Percentiles rank a stretch among this genome's conserved stretches.
Evolutionary conservation across 64 coral and sea anemone species (phyloP).

Genomic region (Actinia tenebrosa): DNA sequence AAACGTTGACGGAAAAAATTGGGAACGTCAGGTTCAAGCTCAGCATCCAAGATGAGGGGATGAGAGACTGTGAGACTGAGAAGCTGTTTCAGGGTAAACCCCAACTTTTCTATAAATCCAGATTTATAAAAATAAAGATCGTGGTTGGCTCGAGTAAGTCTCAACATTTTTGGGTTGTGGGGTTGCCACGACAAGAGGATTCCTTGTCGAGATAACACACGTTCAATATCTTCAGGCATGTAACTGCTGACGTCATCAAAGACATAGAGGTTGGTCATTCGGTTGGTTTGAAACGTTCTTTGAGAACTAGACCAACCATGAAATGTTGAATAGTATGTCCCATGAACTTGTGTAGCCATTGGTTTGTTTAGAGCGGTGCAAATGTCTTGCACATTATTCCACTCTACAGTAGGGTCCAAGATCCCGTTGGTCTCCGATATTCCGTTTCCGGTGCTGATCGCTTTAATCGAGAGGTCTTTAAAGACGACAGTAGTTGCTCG

Average conservation of each 20-base stretch:
- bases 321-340: slow-evolving; percentile 1
- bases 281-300: slow-evolving; percentile 7
- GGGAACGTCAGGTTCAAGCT: background rate
- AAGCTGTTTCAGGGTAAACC: background rate
- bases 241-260: slow-evolving; percentile 11
- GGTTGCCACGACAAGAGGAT: background rate
- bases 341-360: background rate
- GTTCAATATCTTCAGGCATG: background rate
- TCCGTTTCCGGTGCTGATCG: background rate
- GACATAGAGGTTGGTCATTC: slow-evolving; percentile 5
- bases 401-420: background rate
- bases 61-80: no score
- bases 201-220: background rate
- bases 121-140: background rate
- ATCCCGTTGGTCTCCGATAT: background rate
- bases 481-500: background rate
- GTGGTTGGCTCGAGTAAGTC: background rate
- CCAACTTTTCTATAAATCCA: background rate
- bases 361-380: slow-evolving; percentile 1
- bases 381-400: background rate
- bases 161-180: background rate
- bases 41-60: background rate
- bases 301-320: slow-evolving; percentile 3
- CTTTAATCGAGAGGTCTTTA: slow-evolving; percentile 2
- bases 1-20: background rate